Evolutionary conservation across 2,888 invertebrate genomes (phyloP).

Genomic region (Euphydryas editha): DNA sequence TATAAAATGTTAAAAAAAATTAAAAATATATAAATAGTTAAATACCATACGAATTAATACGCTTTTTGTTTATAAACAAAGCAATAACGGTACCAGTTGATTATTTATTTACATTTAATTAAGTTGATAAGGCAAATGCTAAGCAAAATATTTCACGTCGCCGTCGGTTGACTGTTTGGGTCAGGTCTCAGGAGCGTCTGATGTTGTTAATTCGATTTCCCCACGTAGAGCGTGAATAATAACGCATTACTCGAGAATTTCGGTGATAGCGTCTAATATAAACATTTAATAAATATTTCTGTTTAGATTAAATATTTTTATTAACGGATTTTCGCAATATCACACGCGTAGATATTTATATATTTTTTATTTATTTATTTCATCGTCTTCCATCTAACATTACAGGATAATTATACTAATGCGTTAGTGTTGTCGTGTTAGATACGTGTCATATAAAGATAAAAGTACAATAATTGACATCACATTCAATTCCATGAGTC

Average conservation of each 20-base stretch:
- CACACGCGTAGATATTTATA: too few species aligned
- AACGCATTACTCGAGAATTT: constrained; percentile 12
- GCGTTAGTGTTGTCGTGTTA: too few species aligned
- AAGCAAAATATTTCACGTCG: constrained; percentile 12
- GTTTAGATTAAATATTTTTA: not conserved
- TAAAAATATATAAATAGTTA: not conserved
- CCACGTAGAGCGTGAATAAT: constrained; percentile 20
- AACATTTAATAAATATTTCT: not conserved
- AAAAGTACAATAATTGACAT: too few species aligned
- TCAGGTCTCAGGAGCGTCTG: constrained; percentile 32
- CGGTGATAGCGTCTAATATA: not conserved
- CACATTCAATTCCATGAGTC: too few species aligned
- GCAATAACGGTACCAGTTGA: not conserved
- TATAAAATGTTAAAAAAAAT: not conserved
- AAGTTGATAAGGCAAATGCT: constrained; percentile 21
- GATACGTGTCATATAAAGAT: too few species aligned
- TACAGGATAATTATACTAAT: too few species aligned
- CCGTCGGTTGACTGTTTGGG: constrained; percentile 18
- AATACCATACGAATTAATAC: not conserved
- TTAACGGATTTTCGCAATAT: too few species aligned
- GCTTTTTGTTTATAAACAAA: not conserved
- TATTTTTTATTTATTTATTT: too few species aligned
- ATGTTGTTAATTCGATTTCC: constrained; percentile 43
- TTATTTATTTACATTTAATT: constrained; percentile 18
- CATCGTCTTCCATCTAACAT: too few species aligned